Evolutionary conservation across 1,140 invertebrate genomes (phyloP).

Genomic region (Parapsyche elsis): DNA sequence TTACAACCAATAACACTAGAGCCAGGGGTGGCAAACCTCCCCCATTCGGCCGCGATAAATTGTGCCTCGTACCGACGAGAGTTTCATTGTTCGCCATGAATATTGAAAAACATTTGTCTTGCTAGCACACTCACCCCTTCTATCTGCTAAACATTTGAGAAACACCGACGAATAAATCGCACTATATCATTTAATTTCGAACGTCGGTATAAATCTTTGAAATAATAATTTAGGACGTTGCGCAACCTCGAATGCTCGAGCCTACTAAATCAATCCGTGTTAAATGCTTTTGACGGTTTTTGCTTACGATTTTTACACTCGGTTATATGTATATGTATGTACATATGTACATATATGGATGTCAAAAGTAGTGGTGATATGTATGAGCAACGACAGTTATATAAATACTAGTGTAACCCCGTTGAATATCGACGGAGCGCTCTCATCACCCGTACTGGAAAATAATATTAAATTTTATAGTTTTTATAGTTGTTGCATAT

Average conservation of each 20-base stretch:
- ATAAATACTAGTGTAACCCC: too few species aligned
- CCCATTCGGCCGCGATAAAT: constrained; percentile 8
- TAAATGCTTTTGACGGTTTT: background rate
- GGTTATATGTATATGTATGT: too few species aligned
- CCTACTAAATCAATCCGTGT: background rate
- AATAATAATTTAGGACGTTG: background rate
- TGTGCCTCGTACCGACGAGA: background rate
- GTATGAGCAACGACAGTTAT: too few species aligned
- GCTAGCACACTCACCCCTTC: background rate
- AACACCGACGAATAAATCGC: background rate
- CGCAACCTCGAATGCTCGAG: too few species aligned
- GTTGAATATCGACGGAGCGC: too few species aligned
- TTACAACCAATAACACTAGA: too few species aligned
- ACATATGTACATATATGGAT: too few species aligned
- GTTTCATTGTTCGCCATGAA: constrained; percentile 14
- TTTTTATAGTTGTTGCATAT: too few species aligned
- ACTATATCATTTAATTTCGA: constrained; percentile 4
- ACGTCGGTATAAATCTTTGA: background rate
- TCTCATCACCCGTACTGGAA: too few species aligned
- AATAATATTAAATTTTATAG: too few species aligned
- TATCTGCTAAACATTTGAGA: background rate
- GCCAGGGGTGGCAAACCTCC: background rate
- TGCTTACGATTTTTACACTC: too few species aligned
- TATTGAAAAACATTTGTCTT: constrained; percentile 30
- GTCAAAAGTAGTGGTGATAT: too few species aligned